Percentiles rank a stretch among this genome's conserved stretches.
phyloP scores from a whole-genome alignment of 2,888 invertebrate species.

The Apodemia zela region DNA sequence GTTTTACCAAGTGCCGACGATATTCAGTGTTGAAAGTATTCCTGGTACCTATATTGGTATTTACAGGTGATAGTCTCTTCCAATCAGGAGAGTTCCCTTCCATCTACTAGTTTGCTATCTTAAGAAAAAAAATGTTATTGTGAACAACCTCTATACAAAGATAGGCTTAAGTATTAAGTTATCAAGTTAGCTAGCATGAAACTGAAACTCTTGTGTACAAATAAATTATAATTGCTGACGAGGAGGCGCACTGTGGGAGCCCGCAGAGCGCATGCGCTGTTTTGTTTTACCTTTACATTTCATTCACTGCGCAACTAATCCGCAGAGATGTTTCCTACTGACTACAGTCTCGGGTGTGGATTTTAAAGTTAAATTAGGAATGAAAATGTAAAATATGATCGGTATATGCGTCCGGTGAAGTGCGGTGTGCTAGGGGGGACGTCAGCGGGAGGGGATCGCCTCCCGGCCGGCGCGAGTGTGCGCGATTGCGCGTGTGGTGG shows the following conservation, averaged over 20 bases:
- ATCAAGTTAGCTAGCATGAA: conserved; percentile 1
- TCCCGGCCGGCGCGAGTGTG: conserved; percentile 48
- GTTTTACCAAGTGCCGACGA: too few relatives aligned
- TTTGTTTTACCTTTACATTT: conserved; percentile 50
- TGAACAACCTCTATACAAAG: not conserved
- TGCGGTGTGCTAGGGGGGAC: conserved; percentile 41
- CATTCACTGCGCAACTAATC: conserved; percentile 73
- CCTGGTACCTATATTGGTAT: too few relatives aligned
- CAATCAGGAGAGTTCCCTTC: too few relatives aligned
- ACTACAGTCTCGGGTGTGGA: conserved; percentile 54
- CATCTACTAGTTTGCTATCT: too few relatives aligned
- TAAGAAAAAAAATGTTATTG: not conserved
- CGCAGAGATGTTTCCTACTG: conserved; percentile 48
- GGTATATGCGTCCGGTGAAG: conserved; percentile 48
- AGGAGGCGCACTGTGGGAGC: conserved; percentile 41
- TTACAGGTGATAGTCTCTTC: too few relatives aligned
- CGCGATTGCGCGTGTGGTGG: conserved; percentile 63
- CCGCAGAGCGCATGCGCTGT: conserved; percentile 68
- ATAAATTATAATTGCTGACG: conserved; percentile 17
- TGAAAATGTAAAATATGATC: conserved; percentile 70
- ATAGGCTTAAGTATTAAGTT: not conserved
- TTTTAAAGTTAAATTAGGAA: conserved; percentile 76
- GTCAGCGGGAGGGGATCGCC: conserved; percentile 42
- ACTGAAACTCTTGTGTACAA: conserved; percentile 3
- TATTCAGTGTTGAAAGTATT: too few relatives aligned